Conservation (phyloP, 2,888 invertebrate genomes). For the Meandrusa payeni region DNA sequence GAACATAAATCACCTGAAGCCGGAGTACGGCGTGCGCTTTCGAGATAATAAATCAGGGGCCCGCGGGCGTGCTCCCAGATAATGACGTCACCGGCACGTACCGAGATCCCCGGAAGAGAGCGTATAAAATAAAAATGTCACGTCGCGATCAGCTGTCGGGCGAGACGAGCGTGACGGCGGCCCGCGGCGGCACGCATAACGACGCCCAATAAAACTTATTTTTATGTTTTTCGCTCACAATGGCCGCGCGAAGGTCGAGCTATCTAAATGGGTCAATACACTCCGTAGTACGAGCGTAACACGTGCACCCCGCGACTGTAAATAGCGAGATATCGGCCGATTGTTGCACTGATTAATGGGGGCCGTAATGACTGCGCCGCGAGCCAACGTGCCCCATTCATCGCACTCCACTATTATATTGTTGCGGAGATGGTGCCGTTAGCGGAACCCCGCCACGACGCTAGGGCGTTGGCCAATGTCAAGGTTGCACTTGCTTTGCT, state of each 20-base stretch:
- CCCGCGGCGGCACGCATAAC: slow-evolving; percentile 75
- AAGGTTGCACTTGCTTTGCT: slow-evolving; percentile 73
- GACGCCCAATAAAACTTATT: slow-evolving; percentile 81
- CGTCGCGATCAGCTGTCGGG: slow-evolving; percentile 79
- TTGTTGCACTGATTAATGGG: slow-evolving; percentile 81
- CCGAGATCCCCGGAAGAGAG: slow-evolving; percentile 79
- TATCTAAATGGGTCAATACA: slow-evolving; percentile 82
- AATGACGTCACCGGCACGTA: slow-evolving; percentile 76
- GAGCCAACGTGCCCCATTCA: slow-evolving; percentile 56
- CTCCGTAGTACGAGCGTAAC: slow-evolving; percentile 78
- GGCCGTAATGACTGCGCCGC: slow-evolving; percentile 70
- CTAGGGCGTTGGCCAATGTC: slow-evolving; percentile 73
- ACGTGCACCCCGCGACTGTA: slow-evolving; percentile 80
- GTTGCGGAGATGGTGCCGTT: slow-evolving; percentile 67
- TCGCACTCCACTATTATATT: slow-evolving; percentile 69
- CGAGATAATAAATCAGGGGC: slow-evolving; percentile 72
- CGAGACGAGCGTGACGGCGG: slow-evolving; percentile 52
- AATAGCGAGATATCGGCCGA: slow-evolving; percentile 81
- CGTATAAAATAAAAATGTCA: slow-evolving; percentile 81
- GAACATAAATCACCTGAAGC: slow-evolving; percentile 57
- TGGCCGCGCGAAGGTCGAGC: slow-evolving; percentile 81
- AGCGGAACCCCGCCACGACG: slow-evolving; percentile 68
- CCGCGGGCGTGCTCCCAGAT: slow-evolving; percentile 61
- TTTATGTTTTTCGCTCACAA: slow-evolving; percentile 81
- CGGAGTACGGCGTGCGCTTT: slow-evolving; percentile 53